phyloP scores from a whole-genome alignment of 2,797 vertebrate species.

The Oceanodroma leucorhoa region DNA sequence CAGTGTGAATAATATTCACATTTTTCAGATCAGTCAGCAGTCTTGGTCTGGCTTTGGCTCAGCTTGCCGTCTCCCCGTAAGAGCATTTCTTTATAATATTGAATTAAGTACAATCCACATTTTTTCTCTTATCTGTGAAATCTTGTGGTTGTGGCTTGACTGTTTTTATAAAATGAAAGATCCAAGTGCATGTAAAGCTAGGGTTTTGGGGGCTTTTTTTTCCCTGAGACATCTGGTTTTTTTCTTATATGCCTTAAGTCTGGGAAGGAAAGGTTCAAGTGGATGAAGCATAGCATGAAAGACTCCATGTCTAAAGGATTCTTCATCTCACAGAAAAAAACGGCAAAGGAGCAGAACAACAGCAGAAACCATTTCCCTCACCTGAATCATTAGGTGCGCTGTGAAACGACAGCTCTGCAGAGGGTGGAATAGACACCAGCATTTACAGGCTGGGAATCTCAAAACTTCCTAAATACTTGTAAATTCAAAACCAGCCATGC shows the following conservation, averaged over 20 bases:
- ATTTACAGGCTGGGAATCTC: conserved; percentile 18
- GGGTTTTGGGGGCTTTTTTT: conserved; percentile 44
- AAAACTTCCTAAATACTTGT: conserved; percentile 46
- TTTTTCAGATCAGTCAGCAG: conserved; percentile 83
- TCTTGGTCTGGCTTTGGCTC: conserved; percentile 76
- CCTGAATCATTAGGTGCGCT: not conserved
- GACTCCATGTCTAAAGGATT: conserved; percentile 28
- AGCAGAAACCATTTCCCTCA: not conserved
- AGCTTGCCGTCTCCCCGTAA: conserved; percentile 71
- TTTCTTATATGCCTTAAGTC: conserved; percentile 42
- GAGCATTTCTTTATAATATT: conserved; percentile 81
- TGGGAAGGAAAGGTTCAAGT: conserved; percentile 61
- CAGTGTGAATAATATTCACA: conserved; percentile 80
- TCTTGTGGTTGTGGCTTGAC: conserved; percentile 79
- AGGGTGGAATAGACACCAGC: not conserved
- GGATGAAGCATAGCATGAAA: conserved; percentile 49
- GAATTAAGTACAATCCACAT: conserved; percentile 79
- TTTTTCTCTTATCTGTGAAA: conserved; percentile 83
- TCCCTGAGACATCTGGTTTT: conserved; percentile 68
- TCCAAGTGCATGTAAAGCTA: conserved; percentile 77
- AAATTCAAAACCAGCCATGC: conserved; percentile 9
- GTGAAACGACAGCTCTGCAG: not conserved
- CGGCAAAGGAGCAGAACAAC: not conserved
- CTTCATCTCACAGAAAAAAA: conserved; percentile 20
- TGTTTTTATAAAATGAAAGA: conserved; percentile 81